phyloP scores from a whole-genome alignment of 37 sponge, comb jelly and placozoan genomes.

The Beroe ovata region DNA sequence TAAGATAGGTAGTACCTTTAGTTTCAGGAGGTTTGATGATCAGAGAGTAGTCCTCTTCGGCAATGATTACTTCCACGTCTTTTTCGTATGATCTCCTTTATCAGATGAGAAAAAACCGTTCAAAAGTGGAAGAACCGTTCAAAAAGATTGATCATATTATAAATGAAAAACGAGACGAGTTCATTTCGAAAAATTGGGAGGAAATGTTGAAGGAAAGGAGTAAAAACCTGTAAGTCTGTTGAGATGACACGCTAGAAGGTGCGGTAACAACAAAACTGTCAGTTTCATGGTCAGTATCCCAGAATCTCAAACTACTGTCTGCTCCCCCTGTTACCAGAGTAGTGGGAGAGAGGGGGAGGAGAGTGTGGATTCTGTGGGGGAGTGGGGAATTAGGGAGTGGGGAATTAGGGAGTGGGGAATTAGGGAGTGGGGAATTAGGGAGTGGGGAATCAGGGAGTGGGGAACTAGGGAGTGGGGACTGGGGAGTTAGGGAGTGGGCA shows the following conservation, averaged over 20 bases:
- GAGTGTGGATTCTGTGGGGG: slow-evolving; percentile 11
- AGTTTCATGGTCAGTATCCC: neutral
- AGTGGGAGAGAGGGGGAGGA: slow-evolving; percentile 15
- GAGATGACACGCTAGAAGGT: neutral
- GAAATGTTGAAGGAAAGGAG: too few species aligned
- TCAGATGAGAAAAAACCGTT: too few species aligned
- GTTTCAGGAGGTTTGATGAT: neutral
- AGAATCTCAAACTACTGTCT: slow-evolving; percentile 19
- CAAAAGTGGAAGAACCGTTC: too few species aligned
- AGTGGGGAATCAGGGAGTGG: slow-evolving; percentile 3
- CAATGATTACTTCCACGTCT: slow-evolving; percentile 20
- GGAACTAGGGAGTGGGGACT: neutral
- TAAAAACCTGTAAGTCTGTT: slow-evolving; percentile 15
- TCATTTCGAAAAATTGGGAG: too few species aligned
- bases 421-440: neutral
- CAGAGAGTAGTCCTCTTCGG: slow-evolving; percentile 9
- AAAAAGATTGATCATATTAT: too few species aligned
- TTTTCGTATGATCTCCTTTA: slow-evolving; percentile 13
- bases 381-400: slow-evolving; percentile 1
- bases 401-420: neutral
- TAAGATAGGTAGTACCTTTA: neutral
- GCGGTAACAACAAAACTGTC: slow-evolving; percentile 21
- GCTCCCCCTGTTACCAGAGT: slow-evolving; percentile 29
- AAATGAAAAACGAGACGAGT: too few species aligned
- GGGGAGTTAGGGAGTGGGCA: neutral